Evolutionary conservation across 2,888 invertebrate species (phyloP).

Genomic region (Chrysina gloriosa): DNA sequence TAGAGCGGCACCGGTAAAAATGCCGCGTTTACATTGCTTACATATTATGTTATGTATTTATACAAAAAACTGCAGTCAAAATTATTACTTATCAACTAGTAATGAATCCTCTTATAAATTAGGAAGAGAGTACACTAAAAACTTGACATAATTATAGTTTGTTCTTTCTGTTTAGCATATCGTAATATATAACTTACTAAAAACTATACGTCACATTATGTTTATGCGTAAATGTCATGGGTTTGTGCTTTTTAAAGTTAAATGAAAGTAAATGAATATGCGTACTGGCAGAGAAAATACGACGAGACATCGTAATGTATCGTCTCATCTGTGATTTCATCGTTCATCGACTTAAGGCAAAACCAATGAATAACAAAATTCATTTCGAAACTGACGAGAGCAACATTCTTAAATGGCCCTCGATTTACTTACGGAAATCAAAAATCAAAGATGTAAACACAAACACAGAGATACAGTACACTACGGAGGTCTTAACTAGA

Average conservation of each 20-base stretch:
- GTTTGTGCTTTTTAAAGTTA: conserved; percentile 26
- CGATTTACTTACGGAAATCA: background rate
- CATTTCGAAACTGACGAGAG: no score
- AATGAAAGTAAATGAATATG: background rate
- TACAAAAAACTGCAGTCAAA: conserved; percentile 42
- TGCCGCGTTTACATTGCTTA: conserved; percentile 13
- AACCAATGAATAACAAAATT: no score
- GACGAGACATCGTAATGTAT: background rate
- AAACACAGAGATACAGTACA: conserved; percentile 26
- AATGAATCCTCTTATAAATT: conserved; percentile 37
- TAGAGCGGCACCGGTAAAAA: conserved; percentile 24
- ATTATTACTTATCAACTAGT: conserved; percentile 40
- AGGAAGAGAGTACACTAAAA: conserved; percentile 41
- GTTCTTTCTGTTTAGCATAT: conserved; percentile 7
- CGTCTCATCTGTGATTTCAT: background rate
- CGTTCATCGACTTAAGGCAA: no score
- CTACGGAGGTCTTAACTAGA: conserved; percentile 33
- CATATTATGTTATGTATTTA: conserved; percentile 18
- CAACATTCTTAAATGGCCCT: no score
- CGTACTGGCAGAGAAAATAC: background rate
- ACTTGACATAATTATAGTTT: conserved; percentile 11
- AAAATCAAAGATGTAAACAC: background rate
- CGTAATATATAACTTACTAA: conserved; percentile 39
- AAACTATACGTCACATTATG: conserved; percentile 41
- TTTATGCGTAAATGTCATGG: conserved; percentile 41